These are phyloP conservation scores for Tapera naevia DNA, from an alignment of 2,797 vertebrate species.

Conservation along the genomic window DNA sequence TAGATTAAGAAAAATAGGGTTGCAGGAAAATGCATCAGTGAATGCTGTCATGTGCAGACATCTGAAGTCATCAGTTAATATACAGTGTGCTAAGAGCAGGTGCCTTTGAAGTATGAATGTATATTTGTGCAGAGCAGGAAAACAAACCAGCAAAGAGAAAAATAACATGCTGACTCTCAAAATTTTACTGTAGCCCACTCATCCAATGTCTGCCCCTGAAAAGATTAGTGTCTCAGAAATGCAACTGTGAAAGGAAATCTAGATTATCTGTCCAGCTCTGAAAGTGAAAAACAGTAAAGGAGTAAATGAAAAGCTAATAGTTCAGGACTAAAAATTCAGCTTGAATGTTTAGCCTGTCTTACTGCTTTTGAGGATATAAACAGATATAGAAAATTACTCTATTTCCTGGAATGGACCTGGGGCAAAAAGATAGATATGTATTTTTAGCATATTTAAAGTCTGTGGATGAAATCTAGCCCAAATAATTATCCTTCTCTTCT, in stretches of 20 bases:
- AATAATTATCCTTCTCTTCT: not conserved
- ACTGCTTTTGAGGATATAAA: not conserved
- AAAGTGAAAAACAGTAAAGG: not conserved
- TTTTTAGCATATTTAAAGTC: not conserved
- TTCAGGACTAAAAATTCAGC: not conserved
- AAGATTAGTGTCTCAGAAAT: not conserved
- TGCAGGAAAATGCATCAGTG: not conserved
- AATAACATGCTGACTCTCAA: not conserved
- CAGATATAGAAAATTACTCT: not conserved
- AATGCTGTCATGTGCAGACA: not conserved
- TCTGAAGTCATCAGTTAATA: not conserved
- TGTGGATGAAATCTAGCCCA: not conserved
- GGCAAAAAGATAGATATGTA: not conserved
- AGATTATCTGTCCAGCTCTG: not conserved
- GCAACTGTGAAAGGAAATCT: not conserved
- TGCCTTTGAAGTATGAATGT: not conserved
- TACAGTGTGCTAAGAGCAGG: not conserved
- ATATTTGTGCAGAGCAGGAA: not conserved
- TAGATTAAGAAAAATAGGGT: not conserved
- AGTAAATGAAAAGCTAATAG: not conserved
- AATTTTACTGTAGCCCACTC: not conserved
- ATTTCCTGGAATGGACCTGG: not conserved
- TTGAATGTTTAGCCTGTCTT: not conserved
- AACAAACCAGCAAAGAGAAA: not conserved
- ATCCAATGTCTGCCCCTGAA: not conserved